Base-by-base conservation (phyloP, 2,888 invertebrate genomes). In the Chorisops tibialis region DNA sequence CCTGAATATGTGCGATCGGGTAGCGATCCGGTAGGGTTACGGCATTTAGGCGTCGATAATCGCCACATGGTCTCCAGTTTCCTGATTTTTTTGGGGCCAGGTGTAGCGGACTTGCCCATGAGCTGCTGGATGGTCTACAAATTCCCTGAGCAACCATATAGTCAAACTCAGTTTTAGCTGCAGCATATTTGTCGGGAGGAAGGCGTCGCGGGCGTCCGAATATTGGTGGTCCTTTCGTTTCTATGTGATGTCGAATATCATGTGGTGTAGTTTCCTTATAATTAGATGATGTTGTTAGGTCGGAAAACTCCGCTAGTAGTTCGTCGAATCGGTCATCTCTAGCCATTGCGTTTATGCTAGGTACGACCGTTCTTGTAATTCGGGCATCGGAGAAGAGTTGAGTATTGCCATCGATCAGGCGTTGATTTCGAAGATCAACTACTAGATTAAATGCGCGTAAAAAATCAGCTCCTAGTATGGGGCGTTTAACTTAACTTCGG, bases 31-130 rank as follows among this genome's bases (percentile, higher is more conserved):
- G 51, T 7, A n/a, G 12, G 14, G 51, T 51, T 12, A 38, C n/a
- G 4, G 65, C 59, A 45, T 74, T 76, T 0, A 75, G 62, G 1
- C 24, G 35, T 0, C 74, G 63, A 50, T 71, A 74, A 45, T 76
- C 72, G 0, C 74, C 73, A 51, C 74, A 73, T 0, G 72, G 69
- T 12, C 75, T 52, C 72, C 71, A 73, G 1, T 59, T 52, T 1
- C 67, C 68, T 6, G 67, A 54, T 35, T 63, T 62, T 58, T 72
- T 73, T 9, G 50, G 62, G 6, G 68, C 71, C 63, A 74, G 59
- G 52, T 73, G 72, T 0, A 79, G 65, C 2, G 75, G 79, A 49
- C 71, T 74, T 0, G 77, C 69, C 77, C 75, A 79, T 1, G 69
- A 65, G 38, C 75, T 75, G 3, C 71, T 72, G 0, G 77, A 79